phyloP scores from a whole-genome alignment of 2,888 invertebrate species.

The Conops quadrifasciatus region DNA sequence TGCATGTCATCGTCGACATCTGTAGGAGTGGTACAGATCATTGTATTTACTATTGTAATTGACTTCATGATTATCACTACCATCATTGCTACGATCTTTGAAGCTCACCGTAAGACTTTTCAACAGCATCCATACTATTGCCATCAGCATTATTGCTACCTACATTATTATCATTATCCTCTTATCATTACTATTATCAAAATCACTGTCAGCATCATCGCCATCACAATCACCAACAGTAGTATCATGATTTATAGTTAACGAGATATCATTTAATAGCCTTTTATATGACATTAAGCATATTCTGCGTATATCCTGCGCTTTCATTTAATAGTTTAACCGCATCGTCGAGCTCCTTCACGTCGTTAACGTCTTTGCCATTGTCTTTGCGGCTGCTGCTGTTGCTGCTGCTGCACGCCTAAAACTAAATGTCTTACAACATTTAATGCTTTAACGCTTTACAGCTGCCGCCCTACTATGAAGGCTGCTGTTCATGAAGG shows the following conservation, averaged over 20 bases:
- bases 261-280: no score
- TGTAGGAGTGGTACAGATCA: no score
- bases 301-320: slow-evolving; percentile 15
- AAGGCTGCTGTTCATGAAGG: neutral
- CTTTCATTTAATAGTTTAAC: slow-evolving; percentile 6
- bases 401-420: neutral
- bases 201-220: neutral
- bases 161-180: no score
- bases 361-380: neutral
- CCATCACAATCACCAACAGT: neutral
- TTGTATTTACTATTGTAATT: neutral
- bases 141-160: no score
- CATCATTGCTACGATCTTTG: no score
- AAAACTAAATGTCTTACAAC: neutral
- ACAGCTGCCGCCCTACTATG: neutral
- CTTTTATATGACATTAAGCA: slow-evolving; percentile 10
- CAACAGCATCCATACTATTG: no score
- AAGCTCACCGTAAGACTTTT: no score
- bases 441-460: neutral
- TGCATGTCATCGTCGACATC: no score
- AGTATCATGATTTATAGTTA: neutral
- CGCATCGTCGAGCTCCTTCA: neutral
- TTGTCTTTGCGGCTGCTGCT: neutral
- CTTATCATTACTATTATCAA: neutral
- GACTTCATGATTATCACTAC: no score